Evolutionary conservation across 2,113 vertebrate genomes (phyloP).

Genomic region (Oryzias melastigma): DNA sequence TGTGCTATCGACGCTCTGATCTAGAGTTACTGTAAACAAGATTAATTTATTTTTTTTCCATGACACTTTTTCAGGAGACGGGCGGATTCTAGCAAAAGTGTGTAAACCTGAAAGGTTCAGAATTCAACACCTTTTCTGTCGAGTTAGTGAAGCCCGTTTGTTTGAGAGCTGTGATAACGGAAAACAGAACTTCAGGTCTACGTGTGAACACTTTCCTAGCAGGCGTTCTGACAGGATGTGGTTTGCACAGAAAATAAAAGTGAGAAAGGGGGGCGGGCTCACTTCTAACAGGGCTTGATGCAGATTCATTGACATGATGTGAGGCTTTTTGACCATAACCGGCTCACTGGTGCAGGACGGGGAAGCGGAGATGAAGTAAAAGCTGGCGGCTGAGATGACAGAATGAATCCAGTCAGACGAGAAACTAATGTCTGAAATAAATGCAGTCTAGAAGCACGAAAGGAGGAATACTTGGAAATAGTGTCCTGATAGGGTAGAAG

Average conservation of each 20-base stretch:
- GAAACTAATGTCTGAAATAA: no score
- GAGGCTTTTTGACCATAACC: slow-evolving; percentile 1
- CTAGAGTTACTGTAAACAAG: no score
- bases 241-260: slow-evolving; percentile 46
- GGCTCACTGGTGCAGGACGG: neutral
- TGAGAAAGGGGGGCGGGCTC: slow-evolving; percentile 7
- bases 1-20: no score
- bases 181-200: neutral
- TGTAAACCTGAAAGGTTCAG: neutral
- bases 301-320: slow-evolving; percentile 18
- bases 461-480: no score
- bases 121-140: neutral
- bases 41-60: no score
- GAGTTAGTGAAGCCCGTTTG: neutral
- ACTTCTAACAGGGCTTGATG: slow-evolving; percentile 13
- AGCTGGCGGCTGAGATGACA: neutral
- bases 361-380: neutral
- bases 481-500: no score
- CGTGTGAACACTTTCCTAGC: neutral
- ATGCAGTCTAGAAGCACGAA: no score
- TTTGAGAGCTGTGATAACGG: neutral
- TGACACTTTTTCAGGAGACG: neutral
- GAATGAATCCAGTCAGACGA: no score
- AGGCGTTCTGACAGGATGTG: slow-evolving; percentile 65
- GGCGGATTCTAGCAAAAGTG: neutral